These are phyloP conservation scores for Xerus inauris DNA, from an alignment of 2,113 vertebrate genomes.

Conservation along the genomic window DNA sequence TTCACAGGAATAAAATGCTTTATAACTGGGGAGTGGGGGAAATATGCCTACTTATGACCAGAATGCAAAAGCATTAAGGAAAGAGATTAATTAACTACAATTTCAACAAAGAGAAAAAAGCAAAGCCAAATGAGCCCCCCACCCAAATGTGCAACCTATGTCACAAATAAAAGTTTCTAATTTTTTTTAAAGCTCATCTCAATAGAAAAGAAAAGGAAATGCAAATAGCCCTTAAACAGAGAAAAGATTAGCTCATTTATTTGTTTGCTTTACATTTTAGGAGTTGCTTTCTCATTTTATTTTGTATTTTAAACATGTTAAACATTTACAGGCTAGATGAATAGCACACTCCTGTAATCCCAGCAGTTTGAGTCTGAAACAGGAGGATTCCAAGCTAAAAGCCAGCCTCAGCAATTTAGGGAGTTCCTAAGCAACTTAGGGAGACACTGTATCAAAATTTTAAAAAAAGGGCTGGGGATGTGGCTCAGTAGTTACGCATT, in stretches of 20 bases:
- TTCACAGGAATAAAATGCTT: neutral
- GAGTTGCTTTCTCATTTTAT: neutral
- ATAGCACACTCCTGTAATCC: too few relatives aligned
- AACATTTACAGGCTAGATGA: neutral
- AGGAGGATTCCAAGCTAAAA: too few relatives aligned
- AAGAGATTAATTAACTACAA: neutral
- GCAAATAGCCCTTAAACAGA: neutral
- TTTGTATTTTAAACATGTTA: neutral
- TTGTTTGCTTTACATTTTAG: neutral
- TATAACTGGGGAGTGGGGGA: neutral
- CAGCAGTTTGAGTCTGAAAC: too few relatives aligned
- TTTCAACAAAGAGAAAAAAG: constrained; percentile 9
- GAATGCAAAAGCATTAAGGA: neutral
- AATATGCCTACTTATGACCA: neutral
- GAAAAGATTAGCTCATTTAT: neutral
- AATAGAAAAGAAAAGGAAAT: neutral
- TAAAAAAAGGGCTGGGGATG: too few relatives aligned
- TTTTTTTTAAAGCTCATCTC: neutral
- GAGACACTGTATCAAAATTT: too few relatives aligned
- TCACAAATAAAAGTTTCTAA: neutral
- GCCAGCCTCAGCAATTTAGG: too few relatives aligned
- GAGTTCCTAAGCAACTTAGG: too few relatives aligned
- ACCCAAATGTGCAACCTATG: neutral
- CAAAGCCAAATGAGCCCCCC: neutral
- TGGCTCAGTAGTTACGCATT: too few relatives aligned